phyloP scores from a whole-genome alignment of 2,113 vertebrate species.

The Epinephelus moara region DNA sequence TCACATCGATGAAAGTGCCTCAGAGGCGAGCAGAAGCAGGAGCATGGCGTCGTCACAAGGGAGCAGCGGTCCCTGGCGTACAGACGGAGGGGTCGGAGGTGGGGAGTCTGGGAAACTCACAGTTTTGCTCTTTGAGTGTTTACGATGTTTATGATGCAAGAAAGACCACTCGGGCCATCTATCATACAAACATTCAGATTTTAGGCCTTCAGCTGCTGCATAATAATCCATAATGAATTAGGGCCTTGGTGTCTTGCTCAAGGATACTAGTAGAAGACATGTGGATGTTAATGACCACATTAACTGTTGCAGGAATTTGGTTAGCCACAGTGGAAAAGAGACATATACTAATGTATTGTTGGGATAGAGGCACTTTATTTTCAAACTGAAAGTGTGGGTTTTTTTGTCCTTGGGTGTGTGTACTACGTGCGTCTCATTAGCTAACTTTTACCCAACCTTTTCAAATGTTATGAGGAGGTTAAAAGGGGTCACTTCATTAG shows the following conservation, averaged over 20 bases:
- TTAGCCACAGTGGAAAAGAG: not conserved
- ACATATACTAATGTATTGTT: not conserved
- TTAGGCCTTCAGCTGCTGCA: slow-evolving; percentile 22
- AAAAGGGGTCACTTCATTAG: slow-evolving; percentile 67
- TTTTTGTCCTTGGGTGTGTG: slow-evolving; percentile 32
- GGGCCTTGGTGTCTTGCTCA: slow-evolving; percentile 21
- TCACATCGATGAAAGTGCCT: slow-evolving; percentile 59
- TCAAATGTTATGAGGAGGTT: slow-evolving; percentile 59
- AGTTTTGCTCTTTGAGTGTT: slow-evolving; percentile 56
- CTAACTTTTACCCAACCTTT: slow-evolving; percentile 45
- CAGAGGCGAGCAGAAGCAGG: slow-evolving; percentile 70
- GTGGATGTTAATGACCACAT: slow-evolving; percentile 10
- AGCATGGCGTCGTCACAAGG: slow-evolving; percentile 9
- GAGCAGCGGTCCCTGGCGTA: slow-evolving; percentile 48
- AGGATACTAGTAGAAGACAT: slow-evolving; percentile 16
- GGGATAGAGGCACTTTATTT: not conserved
- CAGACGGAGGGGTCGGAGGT: slow-evolving; percentile 56
- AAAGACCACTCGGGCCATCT: slow-evolving; percentile 18
- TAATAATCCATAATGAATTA: slow-evolving; percentile 24
- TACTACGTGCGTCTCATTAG: slow-evolving; percentile 36
- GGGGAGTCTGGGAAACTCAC: slow-evolving; percentile 59
- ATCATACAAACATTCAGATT: slow-evolving; percentile 31
- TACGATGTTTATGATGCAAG: slow-evolving; percentile 55
- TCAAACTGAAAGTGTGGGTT: slow-evolving; percentile 5
- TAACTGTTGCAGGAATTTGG: slow-evolving; percentile 1